Conservation (phyloP, 2,888 invertebrate genomes). For the Heteropelma amictum region DNA sequence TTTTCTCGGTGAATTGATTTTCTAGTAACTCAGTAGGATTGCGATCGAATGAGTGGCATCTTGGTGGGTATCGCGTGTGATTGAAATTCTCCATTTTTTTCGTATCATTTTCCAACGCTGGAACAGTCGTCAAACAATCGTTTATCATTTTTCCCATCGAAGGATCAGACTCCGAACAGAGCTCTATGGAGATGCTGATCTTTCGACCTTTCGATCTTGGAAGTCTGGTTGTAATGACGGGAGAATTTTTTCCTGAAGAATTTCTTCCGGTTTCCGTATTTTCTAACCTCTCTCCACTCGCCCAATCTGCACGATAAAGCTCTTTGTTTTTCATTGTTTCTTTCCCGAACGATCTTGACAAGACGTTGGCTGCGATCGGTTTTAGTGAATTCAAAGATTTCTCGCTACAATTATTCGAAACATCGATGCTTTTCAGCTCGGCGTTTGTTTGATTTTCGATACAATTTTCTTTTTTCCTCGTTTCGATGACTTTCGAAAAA, state of each 20-base stretch:
- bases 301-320: not conserved
- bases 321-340: not conserved
- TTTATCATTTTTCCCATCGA: not conserved
- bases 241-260: not conserved
- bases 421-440: too few relatives aligned
- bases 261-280: not conserved
- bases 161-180: constrained; percentile 27
- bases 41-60: constrained; percentile 21
- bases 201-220: constrained; percentile 29
- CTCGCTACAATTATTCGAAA: too few relatives aligned
- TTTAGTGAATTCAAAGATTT: constrained; percentile 12
- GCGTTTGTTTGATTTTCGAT: not conserved
- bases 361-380: constrained; percentile 8
- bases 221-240: constrained; percentile 11
- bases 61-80: not conserved
- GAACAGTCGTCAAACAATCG: not conserved
- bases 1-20: constrained; percentile 9
- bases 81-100: not conserved
- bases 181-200: constrained; percentile 50
- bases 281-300: not conserved
- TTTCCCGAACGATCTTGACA: constrained; percentile 7
- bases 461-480: too few relatives aligned
- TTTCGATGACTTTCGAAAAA: not conserved
- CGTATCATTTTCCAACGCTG: not conserved
- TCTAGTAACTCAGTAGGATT: not conserved